phyloP scores from a whole-genome alignment of 2,797 vertebrate genomes.

The Siniperca scherzeri region DNA sequence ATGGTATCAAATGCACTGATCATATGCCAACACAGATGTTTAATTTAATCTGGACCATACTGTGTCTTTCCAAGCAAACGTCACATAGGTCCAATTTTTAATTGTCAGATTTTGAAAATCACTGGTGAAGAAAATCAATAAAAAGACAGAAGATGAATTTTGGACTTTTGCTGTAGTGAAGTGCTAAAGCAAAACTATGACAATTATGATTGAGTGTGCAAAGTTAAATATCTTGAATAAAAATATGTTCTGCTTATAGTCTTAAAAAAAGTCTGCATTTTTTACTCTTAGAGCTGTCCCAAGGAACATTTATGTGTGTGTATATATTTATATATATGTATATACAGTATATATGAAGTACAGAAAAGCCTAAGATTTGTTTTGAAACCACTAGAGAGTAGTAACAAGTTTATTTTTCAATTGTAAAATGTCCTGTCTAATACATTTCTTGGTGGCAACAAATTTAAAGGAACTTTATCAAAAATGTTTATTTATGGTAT shows the following conservation, averaged over 20 bases:
- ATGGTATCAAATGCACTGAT: not conserved
- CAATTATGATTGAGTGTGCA: not conserved
- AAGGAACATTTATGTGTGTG: not conserved
- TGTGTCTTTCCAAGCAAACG: not conserved
- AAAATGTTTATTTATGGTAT: too few relatives aligned
- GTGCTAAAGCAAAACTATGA: conserved; percentile 5
- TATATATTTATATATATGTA: too few relatives aligned
- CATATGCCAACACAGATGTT: conserved; percentile 13
- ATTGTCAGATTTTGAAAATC: not conserved
- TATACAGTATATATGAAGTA: too few relatives aligned
- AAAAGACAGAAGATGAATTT: conserved; percentile 23
- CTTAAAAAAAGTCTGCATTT: not conserved
- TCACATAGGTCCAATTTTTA: conserved; percentile 12
- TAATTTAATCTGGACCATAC: conserved; percentile 1
- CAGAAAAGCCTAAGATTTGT: too few relatives aligned
- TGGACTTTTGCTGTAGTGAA: not conserved
- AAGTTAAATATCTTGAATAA: conserved; percentile 8
- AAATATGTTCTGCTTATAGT: conserved; percentile 3
- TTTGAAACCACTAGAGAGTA: not conserved
- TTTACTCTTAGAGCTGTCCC: not conserved
- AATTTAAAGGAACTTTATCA: too few relatives aligned
- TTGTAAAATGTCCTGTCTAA: too few relatives aligned
- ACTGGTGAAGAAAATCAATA: conserved; percentile 41
- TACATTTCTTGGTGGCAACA: too few relatives aligned
- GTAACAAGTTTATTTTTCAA: too few relatives aligned